Percentiles rank a stretch among this genome's conserved stretches.
Evolutionary conservation across 2,113 vertebrate genomes (phyloP).

Genomic region (Paramormyrops kingsleyae): DNA sequence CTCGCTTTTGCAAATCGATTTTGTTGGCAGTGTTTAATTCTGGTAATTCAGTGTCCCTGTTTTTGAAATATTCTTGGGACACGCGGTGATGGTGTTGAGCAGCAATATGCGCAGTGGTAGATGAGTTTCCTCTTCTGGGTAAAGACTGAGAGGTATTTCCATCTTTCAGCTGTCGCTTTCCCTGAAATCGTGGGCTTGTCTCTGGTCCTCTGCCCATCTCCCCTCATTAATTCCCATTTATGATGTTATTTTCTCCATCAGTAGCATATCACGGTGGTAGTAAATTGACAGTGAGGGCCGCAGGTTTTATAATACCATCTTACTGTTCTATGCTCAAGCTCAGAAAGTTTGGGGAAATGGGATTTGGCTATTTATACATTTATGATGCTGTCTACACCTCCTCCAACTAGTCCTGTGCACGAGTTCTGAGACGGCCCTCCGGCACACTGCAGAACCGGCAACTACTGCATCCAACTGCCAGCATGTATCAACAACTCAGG

Average conservation of each 20-base stretch:
- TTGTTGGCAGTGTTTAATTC: background rate
- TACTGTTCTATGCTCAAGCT: background rate
- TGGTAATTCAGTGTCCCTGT: background rate
- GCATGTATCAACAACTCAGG: conserved; percentile 15
- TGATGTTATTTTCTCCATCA: background rate
- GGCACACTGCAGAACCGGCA: background rate
- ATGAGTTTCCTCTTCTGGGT: background rate
- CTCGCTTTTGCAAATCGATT: background rate
- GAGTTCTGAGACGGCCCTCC: background rate
- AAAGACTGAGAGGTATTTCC: background rate
- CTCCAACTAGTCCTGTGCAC: background rate
- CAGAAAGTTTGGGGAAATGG: background rate
- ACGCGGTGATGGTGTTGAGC: background rate
- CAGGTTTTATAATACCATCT: background rate
- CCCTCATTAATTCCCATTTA: background rate
- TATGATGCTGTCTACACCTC: background rate
- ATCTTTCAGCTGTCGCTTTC: background rate
- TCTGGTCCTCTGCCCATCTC: background rate
- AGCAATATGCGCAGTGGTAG: background rate
- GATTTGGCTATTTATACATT: conserved; percentile 5
- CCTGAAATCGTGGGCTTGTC: background rate
- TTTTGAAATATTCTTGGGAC: background rate
- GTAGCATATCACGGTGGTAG: background rate
- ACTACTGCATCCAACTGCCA: background rate
- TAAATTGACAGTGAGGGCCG: background rate